Evolutionary conservation across 2,113 vertebrate genomes (phyloP), one percentile per base, ranked within the genome.

Genomic region (Suricata suricatta): DNA sequence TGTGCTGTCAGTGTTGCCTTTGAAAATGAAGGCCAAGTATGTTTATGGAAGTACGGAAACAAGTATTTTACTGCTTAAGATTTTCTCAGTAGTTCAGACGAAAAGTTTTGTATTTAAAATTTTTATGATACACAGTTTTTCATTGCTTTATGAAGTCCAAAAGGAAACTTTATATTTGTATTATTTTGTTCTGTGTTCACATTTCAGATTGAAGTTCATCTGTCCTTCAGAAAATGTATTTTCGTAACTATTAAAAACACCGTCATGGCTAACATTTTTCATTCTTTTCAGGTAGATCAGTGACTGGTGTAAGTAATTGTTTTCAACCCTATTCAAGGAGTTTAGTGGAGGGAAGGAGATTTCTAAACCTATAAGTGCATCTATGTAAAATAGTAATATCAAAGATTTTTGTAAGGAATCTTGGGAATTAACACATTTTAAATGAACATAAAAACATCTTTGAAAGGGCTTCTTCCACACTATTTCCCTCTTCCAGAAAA

Each of bases 281-380:
- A n/a, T 29, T 97, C 5, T 85, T 12, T 92, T 38, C 64, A 84
- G n/a, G 27, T 72, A 85, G 38, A 57, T 88, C 47, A 6, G 12
- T 68, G 77, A 91, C 63, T 89, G 23, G 19, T 89, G 3, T 74
- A 83, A 93, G n/a, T 54, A 47, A 10, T 64, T 57, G 82, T 93
- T n/a, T 60, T 60, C 5, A 83, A 2, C 8, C 19, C 16, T 96
- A 84, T n/a, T 95, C 2, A 64, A 84, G n/a, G 52, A 76, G 31
- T 90, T 93, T 88, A 92, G 76, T 85, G 44, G 47, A 89, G 29
- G 72, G 38, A 72, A 25, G n/a, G 90, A n/a, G 31, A 71, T 97
- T 93, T 96, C 76, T n/a, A 97, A 93, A 38, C 25, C 29, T 97
- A 4, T 92, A 88, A 97, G 93, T 88, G 35, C 64, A 83, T 81